Conservation (phyloP, 2,888 invertebrate species). For the Erebia ligea region DNA sequence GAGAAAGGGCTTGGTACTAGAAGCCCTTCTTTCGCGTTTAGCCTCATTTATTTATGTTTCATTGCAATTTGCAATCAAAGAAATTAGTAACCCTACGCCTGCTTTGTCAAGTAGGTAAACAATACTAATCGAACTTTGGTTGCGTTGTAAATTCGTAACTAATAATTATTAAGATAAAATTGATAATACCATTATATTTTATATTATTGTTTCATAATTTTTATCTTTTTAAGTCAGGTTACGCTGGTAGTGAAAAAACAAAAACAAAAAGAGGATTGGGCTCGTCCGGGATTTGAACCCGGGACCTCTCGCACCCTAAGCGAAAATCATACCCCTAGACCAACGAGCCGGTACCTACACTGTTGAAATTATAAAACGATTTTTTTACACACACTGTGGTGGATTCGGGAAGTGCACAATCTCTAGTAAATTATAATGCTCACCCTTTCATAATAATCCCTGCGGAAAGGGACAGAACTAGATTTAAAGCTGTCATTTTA, state of each 20-base stretch:
- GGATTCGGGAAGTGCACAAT: too few species aligned
- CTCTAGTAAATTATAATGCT: too few species aligned
- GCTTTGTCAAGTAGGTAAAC: neutral
- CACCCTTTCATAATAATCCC: too few species aligned
- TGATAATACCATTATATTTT: too few species aligned
- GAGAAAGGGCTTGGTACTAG: slow-evolving; percentile 54
- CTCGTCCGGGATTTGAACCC: slow-evolving; percentile 85
- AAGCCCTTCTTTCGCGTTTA: slow-evolving; percentile 40
- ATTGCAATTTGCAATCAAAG: slow-evolving; percentile 34
- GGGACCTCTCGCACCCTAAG: slow-evolving; percentile 85
- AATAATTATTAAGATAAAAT: too few species aligned
- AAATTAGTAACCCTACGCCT: slow-evolving; percentile 28
- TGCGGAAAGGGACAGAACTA: too few species aligned
- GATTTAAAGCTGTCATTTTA: too few species aligned
- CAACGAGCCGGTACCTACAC: slow-evolving; percentile 72
- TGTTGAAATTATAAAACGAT: neutral
- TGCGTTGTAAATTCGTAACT: too few species aligned
- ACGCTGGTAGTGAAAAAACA: neutral
- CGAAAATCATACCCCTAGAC: slow-evolving; percentile 85
- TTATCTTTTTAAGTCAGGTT: too few species aligned
- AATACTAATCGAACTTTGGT: too few species aligned
- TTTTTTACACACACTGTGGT: neutral
- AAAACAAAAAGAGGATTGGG: slow-evolving; percentile 50
- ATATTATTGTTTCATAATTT: too few species aligned
- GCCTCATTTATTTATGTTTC: slow-evolving; percentile 41